Conservation (phyloP, 2,888 invertebrate genomes). For the Diogma glabrata region DNA sequence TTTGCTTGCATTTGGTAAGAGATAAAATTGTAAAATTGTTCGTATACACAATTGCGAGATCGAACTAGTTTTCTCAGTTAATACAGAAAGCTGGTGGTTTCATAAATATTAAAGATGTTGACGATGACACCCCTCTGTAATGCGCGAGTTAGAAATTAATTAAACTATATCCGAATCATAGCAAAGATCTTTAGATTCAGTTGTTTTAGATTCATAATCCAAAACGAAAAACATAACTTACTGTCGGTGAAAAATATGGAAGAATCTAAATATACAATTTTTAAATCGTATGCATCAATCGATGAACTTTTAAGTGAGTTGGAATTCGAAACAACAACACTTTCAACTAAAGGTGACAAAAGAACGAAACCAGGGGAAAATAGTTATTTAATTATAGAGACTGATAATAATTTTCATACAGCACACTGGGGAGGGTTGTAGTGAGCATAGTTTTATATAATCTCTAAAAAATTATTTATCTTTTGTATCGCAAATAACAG, state of each 20-base stretch:
- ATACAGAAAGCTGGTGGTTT: slow-evolving; percentile 57
- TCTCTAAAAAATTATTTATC: slow-evolving; percentile 23
- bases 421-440: slow-evolving; percentile 20
- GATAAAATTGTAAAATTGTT: slow-evolving; percentile 56
- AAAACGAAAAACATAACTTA: slow-evolving; percentile 8
- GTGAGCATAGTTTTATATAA: slow-evolving; percentile 21
- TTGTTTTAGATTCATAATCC: not conserved
- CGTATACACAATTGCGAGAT: slow-evolving; percentile 34
- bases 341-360: not conserved
- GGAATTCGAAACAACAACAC: not conserved
- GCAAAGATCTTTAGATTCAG: no score
- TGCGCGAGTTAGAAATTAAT: slow-evolving; percentile 45
- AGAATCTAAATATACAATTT: slow-evolving; percentile 23
- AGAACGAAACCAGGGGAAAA: slow-evolving; percentile 19
- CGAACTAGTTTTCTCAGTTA: no score
- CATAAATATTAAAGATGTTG: slow-evolving; percentile 52
- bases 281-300: slow-evolving; percentile 26
- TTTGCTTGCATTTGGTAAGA: slow-evolving; percentile 73
- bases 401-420: slow-evolving; percentile 25
- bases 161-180: slow-evolving; percentile 18
- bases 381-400: slow-evolving; percentile 18
- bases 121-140: slow-evolving; percentile 56
- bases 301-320: slow-evolving; percentile 28
- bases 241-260: slow-evolving; percentile 17
- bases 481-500: slow-evolving; percentile 41